Conservation (phyloP, 1,140 invertebrate species). For the Brachionus sp. region DNA sequence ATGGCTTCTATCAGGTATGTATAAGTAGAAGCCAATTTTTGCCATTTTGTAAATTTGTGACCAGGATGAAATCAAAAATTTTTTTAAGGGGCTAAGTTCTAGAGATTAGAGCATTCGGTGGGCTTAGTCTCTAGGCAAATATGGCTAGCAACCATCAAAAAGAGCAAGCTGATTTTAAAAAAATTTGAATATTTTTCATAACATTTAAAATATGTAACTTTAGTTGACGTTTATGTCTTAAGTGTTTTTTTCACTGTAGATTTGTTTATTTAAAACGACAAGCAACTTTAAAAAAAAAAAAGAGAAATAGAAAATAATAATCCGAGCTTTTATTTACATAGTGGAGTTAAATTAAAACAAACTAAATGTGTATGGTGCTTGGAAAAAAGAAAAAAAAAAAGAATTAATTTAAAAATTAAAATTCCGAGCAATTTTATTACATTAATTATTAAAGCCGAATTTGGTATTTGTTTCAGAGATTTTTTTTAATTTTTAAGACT, state of each 20-base stretch:
- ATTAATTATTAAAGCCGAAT: neutral
- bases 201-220: neutral
- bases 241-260: neutral
- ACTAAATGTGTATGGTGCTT: neutral
- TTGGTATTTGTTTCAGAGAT: neutral
- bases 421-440: neutral
- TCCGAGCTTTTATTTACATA: neutral
- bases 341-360: neutral
- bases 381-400: too few species aligned
- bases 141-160: neutral
- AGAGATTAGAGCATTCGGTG: neutral
- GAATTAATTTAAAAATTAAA: neutral
- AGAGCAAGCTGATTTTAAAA: neutral
- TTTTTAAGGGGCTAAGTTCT: neutral
- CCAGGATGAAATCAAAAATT: neutral
- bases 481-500: neutral
- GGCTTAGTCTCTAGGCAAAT: neutral
- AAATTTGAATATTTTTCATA: neutral
- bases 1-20: neutral
- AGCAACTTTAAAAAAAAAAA: neutral
- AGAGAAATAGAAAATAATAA: neutral
- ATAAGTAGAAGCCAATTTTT: neutral
- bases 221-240: neutral
- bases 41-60: neutral
- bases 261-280: constrained; percentile 24